Base-by-base conservation (phyloP, 2,888 invertebrate species). In the Erpobdella octoculata region DNA sequence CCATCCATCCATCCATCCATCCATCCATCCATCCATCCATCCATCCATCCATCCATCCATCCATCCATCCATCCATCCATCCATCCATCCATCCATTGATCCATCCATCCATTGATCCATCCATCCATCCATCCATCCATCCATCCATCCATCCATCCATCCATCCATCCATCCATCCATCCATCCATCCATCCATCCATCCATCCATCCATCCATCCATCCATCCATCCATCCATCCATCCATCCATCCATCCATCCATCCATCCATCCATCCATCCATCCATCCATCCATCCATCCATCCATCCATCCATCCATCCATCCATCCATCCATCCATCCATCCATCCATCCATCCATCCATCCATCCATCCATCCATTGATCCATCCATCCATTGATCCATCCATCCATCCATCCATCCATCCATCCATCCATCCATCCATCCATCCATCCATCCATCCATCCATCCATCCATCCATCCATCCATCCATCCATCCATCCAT, bases 1-100 rank as follows among this genome's bases (percentile, higher is more conserved):
- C 35, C 31, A 35, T 64, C 31, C 35, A 33, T 64, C 35, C 28
- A 41, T 41, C 46, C 46, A 18, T 18, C 46, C 46, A 41, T 41
- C 46, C 46, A 58, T 58, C 58, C 58, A 58, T 58, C 58, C 58
- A 58, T 18, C 58, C 58, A 58, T 58, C 58, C 58, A 58, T 58
- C 58, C 58, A 58, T 58, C 58, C 58, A 58, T 18, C 58, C 58
- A 58, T 58, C 58, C 58, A 58, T 58, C 58, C 58, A 58, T 58
- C 58, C 58, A 58, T 18, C 58, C 58, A 58, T 58, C 58, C 58
- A 58, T 58, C 58, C 58, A 58, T 58, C 58, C 58, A 58, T 58
- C 58, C 58, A 58, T n/a, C n/a, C n/a, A n/a, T n/a, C n/a, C n/a
- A n/a, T n/a, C n/a, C n/a, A n/a, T n/a, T n/a, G n/a, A n/a, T n/a